Evolutionary conservation across 2,113 vertebrate genomes (phyloP).

Genomic region (Semicossyphus pulcher): DNA sequence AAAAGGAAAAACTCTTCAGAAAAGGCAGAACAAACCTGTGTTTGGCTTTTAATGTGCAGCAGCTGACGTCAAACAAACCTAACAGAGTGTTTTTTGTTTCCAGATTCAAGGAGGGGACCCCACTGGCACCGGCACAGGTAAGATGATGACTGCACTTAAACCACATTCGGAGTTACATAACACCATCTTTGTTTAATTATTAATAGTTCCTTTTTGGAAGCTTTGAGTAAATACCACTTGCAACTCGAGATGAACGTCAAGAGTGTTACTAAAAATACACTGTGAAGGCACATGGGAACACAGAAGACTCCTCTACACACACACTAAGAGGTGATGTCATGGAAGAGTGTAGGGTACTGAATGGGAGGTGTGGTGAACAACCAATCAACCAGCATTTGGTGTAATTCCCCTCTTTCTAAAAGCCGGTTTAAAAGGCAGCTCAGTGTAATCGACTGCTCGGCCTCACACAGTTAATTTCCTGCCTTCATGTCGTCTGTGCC

Average conservation of each 20-base stretch:
- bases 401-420: slow-evolving; percentile 33
- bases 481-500: not conserved
- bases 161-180: slow-evolving; percentile 42
- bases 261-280: slow-evolving; percentile 66
- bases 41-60: not conserved
- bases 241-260: slow-evolving; percentile 33
- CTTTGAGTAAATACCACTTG: slow-evolving; percentile 36
- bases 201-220: slow-evolving; percentile 56
- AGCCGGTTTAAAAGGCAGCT: slow-evolving; percentile 20
- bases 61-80: not conserved
- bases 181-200: slow-evolving; percentile 44
- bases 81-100: not conserved
- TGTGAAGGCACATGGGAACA: slow-evolving; percentile 10
- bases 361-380: slow-evolving; percentile 9
- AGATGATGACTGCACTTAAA: slow-evolving; percentile 35
- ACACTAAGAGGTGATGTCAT: slow-evolving; percentile 11
- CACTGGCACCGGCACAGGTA: slow-evolving; percentile 95
- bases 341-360: not conserved
- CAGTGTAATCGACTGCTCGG: slow-evolving; percentile 13
- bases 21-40: not conserved
- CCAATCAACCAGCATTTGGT: slow-evolving; percentile 15
- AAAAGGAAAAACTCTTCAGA: not conserved
- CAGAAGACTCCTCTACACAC: not conserved
- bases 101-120: slow-evolving; percentile 99
- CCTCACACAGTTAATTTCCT: slow-evolving; percentile 40